Base-by-base conservation (phyloP, 2,113 vertebrate species). In the Hemiprocne comata region DNA sequence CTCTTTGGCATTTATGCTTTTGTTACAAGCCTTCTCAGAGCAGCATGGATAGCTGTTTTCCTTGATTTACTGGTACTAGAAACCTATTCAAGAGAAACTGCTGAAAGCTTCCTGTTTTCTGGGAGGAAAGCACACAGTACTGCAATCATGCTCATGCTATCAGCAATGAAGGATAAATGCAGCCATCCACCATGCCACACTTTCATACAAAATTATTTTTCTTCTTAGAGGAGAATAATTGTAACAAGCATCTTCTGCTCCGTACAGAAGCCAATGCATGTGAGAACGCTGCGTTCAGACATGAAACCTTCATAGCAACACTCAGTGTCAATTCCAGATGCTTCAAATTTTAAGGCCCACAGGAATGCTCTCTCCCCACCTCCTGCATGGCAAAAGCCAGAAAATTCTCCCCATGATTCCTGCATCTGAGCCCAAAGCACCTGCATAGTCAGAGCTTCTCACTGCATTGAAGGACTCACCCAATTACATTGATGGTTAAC, bases 381-480 rank as follows among this genome's bases (percentile, higher is more conserved):
- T 73, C 67, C 55, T 48, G 34, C 18, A 40, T 2, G 31, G 76
- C 65, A 92, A 13, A 77, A 80, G 21, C 5, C 72, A 78, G 20
- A 84, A 71, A 66, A 76, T 42, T 71, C 46, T 73, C 55, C 79
- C 54, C 29, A 7, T 0, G 8, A 87, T 71, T 78, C 34, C 76
- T 71, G 34, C 15, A 62, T 29, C 38, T 72, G 57, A 91, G 25
- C 44, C 10, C 46, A 53, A 78, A 80, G 38, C n/a, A 71, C 31
- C 23, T 81, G 38, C 62, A 80, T 3, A n/a, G 36, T 50, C 36
- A 6, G 26, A 51, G 58, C 25, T 53, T 84, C 53, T 53, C 61
- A 46, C 46, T 31, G 40, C 40, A 65, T 0, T 0, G 0, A 78
- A 61, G n/a, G 24, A 67, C 23, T 21, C 6, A 1, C 29, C 14